These are phyloP conservation scores for Popillia japonica DNA, from an alignment of 1,140 invertebrate species.

Conservation along the genomic window DNA sequence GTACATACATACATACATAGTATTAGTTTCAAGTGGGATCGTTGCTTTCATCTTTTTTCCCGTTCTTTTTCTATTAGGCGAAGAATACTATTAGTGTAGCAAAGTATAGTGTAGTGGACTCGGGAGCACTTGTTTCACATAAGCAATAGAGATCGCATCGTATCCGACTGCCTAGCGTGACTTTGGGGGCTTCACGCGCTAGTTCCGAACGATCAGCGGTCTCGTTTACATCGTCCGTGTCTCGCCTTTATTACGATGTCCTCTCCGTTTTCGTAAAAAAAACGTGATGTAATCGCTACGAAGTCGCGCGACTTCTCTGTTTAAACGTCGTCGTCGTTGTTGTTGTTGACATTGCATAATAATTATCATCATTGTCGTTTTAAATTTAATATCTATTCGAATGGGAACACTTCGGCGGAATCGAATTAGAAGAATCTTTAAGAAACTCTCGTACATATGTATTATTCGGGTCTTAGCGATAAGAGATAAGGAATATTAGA, in stretches of 20 bases:
- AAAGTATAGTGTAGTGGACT: no score
- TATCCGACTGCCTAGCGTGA: background rate
- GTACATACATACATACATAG: background rate
- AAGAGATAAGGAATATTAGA: slow-evolving; percentile 6
- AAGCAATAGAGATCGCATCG: background rate
- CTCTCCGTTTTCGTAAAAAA: no score
- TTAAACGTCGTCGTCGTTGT: no score
- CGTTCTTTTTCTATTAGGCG: background rate
- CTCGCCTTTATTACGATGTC: background rate
- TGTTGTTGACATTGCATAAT: no score
- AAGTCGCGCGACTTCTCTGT: background rate
- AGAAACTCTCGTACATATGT: no score
- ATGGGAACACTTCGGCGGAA: no score
- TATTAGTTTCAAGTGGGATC: slow-evolving; percentile 15
- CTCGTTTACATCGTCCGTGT: background rate
- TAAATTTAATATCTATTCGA: no score
- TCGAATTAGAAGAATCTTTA: no score
- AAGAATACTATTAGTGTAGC: background rate
- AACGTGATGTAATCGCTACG: no score
- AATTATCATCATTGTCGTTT: no score
- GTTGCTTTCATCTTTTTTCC: background rate
- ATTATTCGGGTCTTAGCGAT: background rate
- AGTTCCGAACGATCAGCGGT: background rate
- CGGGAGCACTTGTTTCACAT: background rate
- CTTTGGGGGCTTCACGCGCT: slow-evolving; percentile 3